Conservation (phyloP, 2,797 vertebrate genomes). For the Amphiprion clarkii region DNA sequence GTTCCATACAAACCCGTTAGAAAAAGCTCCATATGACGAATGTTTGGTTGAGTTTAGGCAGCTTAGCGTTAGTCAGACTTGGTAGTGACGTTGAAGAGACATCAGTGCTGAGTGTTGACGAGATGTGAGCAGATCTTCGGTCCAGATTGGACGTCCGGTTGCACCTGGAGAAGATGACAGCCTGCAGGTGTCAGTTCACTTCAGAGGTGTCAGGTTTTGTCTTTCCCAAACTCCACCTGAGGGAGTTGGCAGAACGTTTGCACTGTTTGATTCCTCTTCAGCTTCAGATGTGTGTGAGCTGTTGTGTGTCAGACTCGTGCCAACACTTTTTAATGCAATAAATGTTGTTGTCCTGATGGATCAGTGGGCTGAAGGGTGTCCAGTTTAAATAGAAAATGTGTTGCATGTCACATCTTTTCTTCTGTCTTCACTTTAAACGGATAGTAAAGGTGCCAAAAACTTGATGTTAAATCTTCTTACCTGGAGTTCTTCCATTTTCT, state of each 20-base stretch:
- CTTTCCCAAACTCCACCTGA: conserved; percentile 43
- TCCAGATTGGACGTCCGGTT: conserved; percentile 21
- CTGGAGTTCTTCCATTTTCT: not conserved
- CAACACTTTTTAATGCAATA: conserved; percentile 26
- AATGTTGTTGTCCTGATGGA: not conserved
- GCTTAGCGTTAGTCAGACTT: not conserved
- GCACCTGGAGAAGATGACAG: conserved; percentile 21
- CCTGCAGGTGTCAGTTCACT: conserved; percentile 47
- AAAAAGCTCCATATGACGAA: too few relatives aligned
- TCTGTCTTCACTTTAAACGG: not conserved
- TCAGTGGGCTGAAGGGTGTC: conserved; percentile 10
- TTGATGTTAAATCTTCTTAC: not conserved
- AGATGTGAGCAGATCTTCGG: not conserved
- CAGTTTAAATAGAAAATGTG: conserved; percentile 18
- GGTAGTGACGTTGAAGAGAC: not conserved
- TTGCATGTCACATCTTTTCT: not conserved
- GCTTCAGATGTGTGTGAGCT: conserved; percentile 18
- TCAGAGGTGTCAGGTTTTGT: conserved; percentile 41
- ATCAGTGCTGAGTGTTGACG: not conserved
- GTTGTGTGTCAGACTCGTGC: conserved; percentile 48
- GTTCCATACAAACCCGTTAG: too few relatives aligned
- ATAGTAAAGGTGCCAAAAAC: not conserved
- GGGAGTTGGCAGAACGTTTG: conserved; percentile 37
- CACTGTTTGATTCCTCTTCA: conserved; percentile 18
- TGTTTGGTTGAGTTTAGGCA: too few relatives aligned